Base-by-base conservation (phyloP, 2,888 invertebrate species). In the Drosophila kambysellisi region DNA sequence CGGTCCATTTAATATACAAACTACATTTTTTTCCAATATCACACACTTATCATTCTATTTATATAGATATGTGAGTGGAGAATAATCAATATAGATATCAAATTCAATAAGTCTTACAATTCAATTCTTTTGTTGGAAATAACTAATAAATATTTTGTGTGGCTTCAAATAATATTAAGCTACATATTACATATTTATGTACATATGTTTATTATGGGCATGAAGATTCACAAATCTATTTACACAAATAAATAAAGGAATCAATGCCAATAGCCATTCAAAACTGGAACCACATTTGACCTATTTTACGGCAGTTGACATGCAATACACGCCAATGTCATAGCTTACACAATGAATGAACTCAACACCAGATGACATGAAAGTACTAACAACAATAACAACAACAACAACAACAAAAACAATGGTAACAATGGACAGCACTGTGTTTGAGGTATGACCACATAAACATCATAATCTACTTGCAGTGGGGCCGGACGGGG, bases 271-370 rank as follows among this genome's bases (percentile, higher is more conserved):
- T 30, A 8, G 4, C 20, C 35, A n/a, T 12, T 20, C 39, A 25
- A 37, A 29, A 8, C 32, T 48, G 35, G 33, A 52, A 48, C 51
- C 50, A 32, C 61, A 76, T 52, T 68, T 68, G 62, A 79, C 74
- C 74, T 52, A 68, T 65, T 79, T 64, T 64, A 64, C 35, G 51
- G 51, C 54, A 79, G 52, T 66, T 74, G 65, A 70, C 59, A 56
- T 58, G 59, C 56, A 54, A 35, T 15, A 32, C 57, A 77, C 64
- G 53, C 46, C 77, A 73, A 73, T 77, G 57, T 58, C 64, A 64
- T 53, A 53, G 60, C 32, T 50, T 25, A 25, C 51, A 60, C 54
- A 63, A 54, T 54, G 63, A 30, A 50, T 54, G 62, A 48, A 37
- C 51, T 43, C 15, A 58, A 54, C 37, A 46, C 15, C 41, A 54